Evolutionary conservation across 64 coral and sea anemone species (phyloP).

Genomic region (Montipora foliosa): DNA sequence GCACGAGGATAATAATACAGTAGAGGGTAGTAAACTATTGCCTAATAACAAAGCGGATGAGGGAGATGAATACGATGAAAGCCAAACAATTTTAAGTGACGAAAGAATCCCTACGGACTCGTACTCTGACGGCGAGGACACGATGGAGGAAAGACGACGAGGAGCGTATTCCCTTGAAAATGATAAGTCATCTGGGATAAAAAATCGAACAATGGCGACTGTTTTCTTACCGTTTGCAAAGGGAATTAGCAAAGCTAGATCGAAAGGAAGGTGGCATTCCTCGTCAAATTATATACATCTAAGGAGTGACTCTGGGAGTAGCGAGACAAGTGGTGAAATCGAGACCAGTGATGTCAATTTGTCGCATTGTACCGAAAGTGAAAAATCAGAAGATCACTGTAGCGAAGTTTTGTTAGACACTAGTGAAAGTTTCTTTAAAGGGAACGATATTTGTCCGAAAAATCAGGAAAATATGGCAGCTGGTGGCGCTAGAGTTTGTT

Average conservation of each 20-base stretch:
- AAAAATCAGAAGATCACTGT: background rate
- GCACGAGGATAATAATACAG: slow-evolving; percentile 34
- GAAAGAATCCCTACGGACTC: slow-evolving; percentile 26
- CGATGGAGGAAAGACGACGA: background rate
- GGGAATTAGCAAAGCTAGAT: slow-evolving; percentile 35
- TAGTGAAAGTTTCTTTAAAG: slow-evolving; percentile 11
- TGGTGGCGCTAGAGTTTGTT: slow-evolving; percentile 1
- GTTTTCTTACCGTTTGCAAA: slow-evolving; percentile 15
- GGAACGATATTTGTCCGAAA: slow-evolving; percentile 12
- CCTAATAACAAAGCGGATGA: slow-evolving; percentile 32
- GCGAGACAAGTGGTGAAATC: slow-evolving; percentile 23
- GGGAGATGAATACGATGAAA: slow-evolving; percentile 25
- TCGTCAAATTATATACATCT: background rate
- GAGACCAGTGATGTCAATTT: slow-evolving; percentile 10
- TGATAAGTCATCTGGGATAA: slow-evolving; percentile 5
- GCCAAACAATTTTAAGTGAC: slow-evolving; percentile 28
- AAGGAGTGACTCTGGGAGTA: slow-evolving; percentile 9
- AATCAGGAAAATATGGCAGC: slow-evolving; percentile 32
- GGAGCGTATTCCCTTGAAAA: slow-evolving; percentile 16
- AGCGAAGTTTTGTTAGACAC: slow-evolving; percentile 22
- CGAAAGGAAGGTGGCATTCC: slow-evolving; percentile 14
- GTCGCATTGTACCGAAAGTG: slow-evolving; percentile 18
- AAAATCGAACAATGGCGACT: slow-evolving; percentile 35
- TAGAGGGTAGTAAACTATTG: slow-evolving; percentile 56
- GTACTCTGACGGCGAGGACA: background rate